Base-by-base conservation (phyloP, 2,888 invertebrate species). In the Ornithoptera priamus region DNA sequence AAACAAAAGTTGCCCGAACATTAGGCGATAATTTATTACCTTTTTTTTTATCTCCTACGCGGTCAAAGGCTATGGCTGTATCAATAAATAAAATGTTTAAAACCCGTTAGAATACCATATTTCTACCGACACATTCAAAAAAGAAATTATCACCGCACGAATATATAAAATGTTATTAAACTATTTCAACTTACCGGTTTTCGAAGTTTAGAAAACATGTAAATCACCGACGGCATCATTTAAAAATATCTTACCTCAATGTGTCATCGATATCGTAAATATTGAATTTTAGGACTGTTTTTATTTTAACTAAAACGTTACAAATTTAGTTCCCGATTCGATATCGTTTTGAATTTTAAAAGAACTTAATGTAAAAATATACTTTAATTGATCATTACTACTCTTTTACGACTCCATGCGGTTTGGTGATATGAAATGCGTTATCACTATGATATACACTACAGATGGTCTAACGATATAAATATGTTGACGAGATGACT, bases 201-300 rank as follows among this genome's bases (percentile, higher is more conserved):
- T 17, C 36, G 42, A 42, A 70, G 67, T 67, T 70, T 67, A 67
- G 70, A 70, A 70, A 70, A 70, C 67, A 64, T 67, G 64, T 64
- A 67, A 70, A 70, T 70, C 64, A 64, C 64, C 24, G 17, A 6
- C 12, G 36, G 42, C 67, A 53, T 56, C 42, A 60, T 65, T 12
- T 39, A 67, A 62, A 59, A 70, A 42, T 62, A 63, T 67, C 60
- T 50, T 20, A 59, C 60, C 42, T 67, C 42, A 17, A 59, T 36
- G 30, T 70, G 57, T 58, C 58, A 5, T 56, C n/a, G 63, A 67
- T 53, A 42, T 67, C 56, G 60, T 67, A 70, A 67, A 70, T 67
- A n/a, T 53, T 53, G 12, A 58, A 53, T 58, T 59, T 58, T 58
- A 63, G 39, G 39, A 10, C 22, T 42, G 2, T 22, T 59, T 56